Evolutionary conservation across 2,797 vertebrate species (phyloP).

Genomic region (Semaprochilodus insignis): DNA sequence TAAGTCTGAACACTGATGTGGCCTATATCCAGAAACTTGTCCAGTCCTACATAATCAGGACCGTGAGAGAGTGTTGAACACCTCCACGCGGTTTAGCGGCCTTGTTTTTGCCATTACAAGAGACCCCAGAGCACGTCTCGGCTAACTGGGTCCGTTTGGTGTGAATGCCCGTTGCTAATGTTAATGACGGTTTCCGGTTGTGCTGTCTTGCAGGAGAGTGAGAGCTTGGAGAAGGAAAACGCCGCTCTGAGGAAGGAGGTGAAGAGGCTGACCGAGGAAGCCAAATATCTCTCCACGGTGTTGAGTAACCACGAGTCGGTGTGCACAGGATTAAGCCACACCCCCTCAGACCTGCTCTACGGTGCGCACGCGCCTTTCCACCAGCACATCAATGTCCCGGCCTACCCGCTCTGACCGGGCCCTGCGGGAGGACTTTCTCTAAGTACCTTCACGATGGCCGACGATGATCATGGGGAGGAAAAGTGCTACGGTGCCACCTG

Average conservation of each 20-base stretch:
- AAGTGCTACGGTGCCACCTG: background rate
- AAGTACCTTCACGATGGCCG: background rate
- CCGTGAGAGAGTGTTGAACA: too few species aligned
- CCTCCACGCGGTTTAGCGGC: too few species aligned
- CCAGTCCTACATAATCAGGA: too few species aligned
- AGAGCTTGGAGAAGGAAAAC: constrained; percentile 94
- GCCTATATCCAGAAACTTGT: too few species aligned
- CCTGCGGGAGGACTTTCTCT: background rate
- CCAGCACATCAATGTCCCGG: constrained; percentile 88
- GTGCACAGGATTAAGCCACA: constrained; percentile 83
- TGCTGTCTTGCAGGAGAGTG: constrained; percentile 86
- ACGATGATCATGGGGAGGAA: background rate
- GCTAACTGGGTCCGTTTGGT: background rate
- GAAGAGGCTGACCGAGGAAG: constrained; percentile 91
- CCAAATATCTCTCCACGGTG: constrained; percentile 89
- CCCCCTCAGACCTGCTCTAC: constrained; percentile 84
- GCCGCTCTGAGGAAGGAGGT: constrained; percentile 93
- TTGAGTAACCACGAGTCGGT: constrained; percentile 91
- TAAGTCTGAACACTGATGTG: too few species aligned
- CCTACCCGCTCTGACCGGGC: constrained; percentile 89
- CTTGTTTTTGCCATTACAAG: too few species aligned
- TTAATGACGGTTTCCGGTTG: background rate
- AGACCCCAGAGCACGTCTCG: too few species aligned
- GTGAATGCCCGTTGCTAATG: background rate
- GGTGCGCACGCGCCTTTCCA: constrained; percentile 85